These are phyloP conservation scores for Cyclophora albipunctata DNA, from an alignment of 2,888 invertebrate genomes.

Conservation along the genomic window DNA sequence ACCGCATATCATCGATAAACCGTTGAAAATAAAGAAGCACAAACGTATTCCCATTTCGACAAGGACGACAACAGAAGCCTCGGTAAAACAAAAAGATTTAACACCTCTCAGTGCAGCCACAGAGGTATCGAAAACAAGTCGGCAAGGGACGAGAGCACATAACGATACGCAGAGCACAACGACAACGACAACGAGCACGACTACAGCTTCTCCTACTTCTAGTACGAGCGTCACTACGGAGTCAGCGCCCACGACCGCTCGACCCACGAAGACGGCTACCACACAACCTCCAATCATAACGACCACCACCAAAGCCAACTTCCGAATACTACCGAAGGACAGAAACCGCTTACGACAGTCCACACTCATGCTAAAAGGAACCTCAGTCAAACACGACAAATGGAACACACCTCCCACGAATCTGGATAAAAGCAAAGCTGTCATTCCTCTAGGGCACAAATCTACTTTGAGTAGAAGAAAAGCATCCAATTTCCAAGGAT, in stretches of 20 bases:
- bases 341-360: conserved; percentile 52
- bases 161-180: conserved; percentile 23
- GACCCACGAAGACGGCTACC: conserved; percentile 19
- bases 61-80: conserved; percentile 27
- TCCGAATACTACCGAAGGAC: conserved; percentile 19
- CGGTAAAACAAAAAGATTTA: conserved; percentile 38
- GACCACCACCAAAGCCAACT: conserved; percentile 19
- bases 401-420: conserved; percentile 36
- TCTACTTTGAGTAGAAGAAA: conserved; percentile 40
- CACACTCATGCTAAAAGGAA: conserved; percentile 58
- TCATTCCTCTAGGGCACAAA: conserved; percentile 22
- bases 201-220: not conserved
- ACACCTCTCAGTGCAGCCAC: conserved; percentile 25
- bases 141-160: conserved; percentile 1
- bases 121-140: too few species aligned
- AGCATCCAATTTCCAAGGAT: conserved; percentile 63
- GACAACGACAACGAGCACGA: conserved; percentile 19
- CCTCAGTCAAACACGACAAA: conserved; percentile 65
- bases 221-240: conserved; percentile 2
- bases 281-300: conserved; percentile 21
- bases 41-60: conserved; percentile 47
- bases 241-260: conserved; percentile 5
- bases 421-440: conserved; percentile 32
- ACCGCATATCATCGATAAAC: conserved; percentile 49
- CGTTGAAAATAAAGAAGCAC: conserved; percentile 54